A percentile compares a stretch with the other conserved stretches of the same genome.
Evolutionary conservation across 1,140 invertebrate species (phyloP).

Genomic region (Drosophila miranda): DNA sequence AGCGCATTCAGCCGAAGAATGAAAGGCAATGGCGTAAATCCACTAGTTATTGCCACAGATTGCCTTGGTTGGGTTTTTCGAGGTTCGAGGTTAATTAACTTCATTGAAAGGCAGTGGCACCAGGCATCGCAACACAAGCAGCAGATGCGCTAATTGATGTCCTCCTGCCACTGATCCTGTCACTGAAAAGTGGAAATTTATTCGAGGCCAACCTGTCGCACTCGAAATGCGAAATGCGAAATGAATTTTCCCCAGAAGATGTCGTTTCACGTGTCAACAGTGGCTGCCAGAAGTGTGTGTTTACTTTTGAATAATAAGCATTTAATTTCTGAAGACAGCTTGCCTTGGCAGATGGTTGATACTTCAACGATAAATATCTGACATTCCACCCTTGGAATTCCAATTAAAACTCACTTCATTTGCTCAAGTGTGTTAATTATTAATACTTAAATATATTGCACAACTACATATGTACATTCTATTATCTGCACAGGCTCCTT

Average conservation of each 20-base stretch:
- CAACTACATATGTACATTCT: too few species aligned
- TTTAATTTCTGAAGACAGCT: constrained; percentile 13
- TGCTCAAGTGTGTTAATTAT: too few species aligned
- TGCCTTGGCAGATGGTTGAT: not conserved
- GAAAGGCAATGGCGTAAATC: constrained; percentile 17
- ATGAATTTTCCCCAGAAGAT: constrained; percentile 41
- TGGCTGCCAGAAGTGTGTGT: constrained; percentile 7
- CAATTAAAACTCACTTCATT: too few species aligned
- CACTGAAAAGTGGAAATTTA: constrained; percentile 23
- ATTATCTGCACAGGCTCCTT: too few species aligned
- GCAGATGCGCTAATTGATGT: constrained; percentile 63
- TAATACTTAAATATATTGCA: too few species aligned
- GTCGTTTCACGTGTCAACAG: constrained; percentile 41
- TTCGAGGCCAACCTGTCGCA: constrained; percentile 43
- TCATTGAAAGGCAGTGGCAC: constrained; percentile 16
- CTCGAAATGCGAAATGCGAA: constrained; percentile 41
- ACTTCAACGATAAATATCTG: too few species aligned
- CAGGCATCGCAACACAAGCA: constrained; percentile 5
- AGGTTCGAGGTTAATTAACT: constrained; percentile 18
- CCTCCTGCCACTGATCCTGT: too few species aligned
- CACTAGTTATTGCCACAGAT: constrained; percentile 27
- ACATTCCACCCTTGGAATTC: too few species aligned
- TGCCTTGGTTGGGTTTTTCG: not conserved
- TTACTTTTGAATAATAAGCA: constrained; percentile 48
- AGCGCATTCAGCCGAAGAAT: constrained; percentile 6